Base-by-base conservation (phyloP, 2,888 invertebrate genomes). In the Panzeria rudis region DNA sequence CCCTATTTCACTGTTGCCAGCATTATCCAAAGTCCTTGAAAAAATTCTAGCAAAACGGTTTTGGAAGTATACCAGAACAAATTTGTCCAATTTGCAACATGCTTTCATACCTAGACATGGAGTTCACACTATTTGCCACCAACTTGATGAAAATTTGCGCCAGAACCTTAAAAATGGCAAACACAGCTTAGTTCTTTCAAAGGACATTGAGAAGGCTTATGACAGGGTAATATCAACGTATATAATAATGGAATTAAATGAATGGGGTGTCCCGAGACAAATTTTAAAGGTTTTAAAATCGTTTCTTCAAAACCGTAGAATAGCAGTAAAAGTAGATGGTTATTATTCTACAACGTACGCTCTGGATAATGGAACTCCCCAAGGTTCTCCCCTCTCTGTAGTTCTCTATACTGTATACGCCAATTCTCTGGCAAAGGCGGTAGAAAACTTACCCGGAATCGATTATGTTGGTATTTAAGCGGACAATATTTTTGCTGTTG, bases 81-180 rank as follows among this genome's bases (percentile, higher is more conserved):
- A 61, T 3, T 23, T 82, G 4, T 69, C 59, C 3, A 41, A 6
- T 11, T 4, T 44, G 8, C 69, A 75, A 76, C 76, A 81, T 38
- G 81, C 73, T 23, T 81, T 68, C 32, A n/a, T 77, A n/a, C 68
- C 68, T 2, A 41, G 59, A 35, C 61, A 62, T 61, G 71, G 61
- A 13, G 78, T 71, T 6, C 69, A 71, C 29, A 62, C 35, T 13
- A 41, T 77, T 13, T 68, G 80, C 35, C 72, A 81, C 35, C 38
- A 59, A 25, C 11, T 73, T 2, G 66, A 73, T 20, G 61, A 44
- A 15, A 17, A 3, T 0, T 23, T 73, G 3, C 54, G 61, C 6
- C 1, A 41, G 2, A 73, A 68, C 13, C 15, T 73, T 2, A 20
- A 29, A 9, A 68, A 68, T 13, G 23, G 38, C n/a, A n/a, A n/a